Percentiles rank a stretch among this genome's conserved stretches.
phyloP scores from a whole-genome alignment of 2,113 vertebrate genomes.

The Leptobrachium ailaonicum region DNA sequence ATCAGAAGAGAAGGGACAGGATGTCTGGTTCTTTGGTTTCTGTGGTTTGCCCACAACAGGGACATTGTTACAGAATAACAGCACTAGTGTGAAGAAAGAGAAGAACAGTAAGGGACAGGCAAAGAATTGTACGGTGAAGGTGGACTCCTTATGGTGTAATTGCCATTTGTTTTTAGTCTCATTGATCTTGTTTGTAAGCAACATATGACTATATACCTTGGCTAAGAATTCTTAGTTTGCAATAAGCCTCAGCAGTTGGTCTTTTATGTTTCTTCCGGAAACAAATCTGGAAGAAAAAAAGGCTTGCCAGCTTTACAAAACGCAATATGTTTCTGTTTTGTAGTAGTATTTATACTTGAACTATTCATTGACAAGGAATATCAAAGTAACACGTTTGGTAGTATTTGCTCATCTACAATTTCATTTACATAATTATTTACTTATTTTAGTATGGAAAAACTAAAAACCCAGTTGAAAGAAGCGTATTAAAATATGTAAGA shows the following conservation, averaged over 20 bases:
- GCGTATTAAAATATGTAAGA: too few species aligned
- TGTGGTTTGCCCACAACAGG: conserved; percentile 12
- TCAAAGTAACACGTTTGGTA: conserved; percentile 7
- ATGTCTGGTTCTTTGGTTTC: conserved; percentile 19
- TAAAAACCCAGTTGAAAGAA: not conserved
- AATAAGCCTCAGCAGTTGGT: conserved; percentile 26
- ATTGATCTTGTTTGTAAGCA: conserved; percentile 27
- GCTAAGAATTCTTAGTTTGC: not conserved
- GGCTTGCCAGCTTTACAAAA: not conserved
- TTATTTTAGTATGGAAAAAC: conserved; percentile 6
- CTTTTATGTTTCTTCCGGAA: conserved; percentile 26
- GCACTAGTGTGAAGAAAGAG: conserved; percentile 7
- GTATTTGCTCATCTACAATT: conserved; percentile 24
- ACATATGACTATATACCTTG: conserved; percentile 3
- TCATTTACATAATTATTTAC: not conserved
- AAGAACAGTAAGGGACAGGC: not conserved
- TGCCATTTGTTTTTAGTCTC: conserved; percentile 9
- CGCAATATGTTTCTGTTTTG: conserved; percentile 4
- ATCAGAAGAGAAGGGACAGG: conserved; percentile 19
- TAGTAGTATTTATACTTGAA: conserved; percentile 28
- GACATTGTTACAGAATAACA: conserved; percentile 3
- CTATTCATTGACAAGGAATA: conserved; percentile 11
- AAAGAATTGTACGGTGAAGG: not conserved
- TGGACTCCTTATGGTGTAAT: conserved; percentile 17
- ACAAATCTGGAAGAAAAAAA: conserved; percentile 36